These are phyloP conservation scores for Saiga tatarica DNA, from an alignment of 2,113 vertebrate genomes.

Conservation along the genomic window DNA sequence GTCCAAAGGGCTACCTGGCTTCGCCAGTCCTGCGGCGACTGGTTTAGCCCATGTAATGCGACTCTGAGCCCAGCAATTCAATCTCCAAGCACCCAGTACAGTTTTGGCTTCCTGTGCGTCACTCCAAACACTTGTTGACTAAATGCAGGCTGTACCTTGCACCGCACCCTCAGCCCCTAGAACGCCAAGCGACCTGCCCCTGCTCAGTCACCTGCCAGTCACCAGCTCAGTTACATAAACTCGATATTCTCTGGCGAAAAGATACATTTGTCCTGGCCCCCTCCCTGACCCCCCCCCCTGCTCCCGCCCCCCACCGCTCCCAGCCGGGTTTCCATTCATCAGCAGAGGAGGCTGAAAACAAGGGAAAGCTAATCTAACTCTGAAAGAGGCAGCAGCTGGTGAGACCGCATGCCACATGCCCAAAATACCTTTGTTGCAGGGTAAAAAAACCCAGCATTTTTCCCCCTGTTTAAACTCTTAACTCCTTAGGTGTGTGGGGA, in stretches of 20 bases:
- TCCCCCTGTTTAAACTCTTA: background rate
- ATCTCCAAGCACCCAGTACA: background rate
- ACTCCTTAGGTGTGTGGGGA: constrained; percentile 24
- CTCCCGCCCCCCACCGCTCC: background rate
- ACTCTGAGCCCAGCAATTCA: constrained; percentile 8
- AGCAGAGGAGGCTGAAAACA: background rate
- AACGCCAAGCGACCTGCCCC: background rate
- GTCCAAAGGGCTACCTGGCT: background rate
- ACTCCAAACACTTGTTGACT: constrained; percentile 14
- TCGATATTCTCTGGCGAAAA: constrained; percentile 1
- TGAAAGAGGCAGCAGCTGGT: constrained; percentile 49
- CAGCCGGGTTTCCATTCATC: constrained; percentile 32
- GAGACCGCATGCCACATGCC: constrained; percentile 44
- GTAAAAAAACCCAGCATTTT: background rate
- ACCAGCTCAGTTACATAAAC: background rate
- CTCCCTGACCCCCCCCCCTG: background rate
- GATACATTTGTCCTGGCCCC: background rate
- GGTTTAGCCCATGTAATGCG: background rate
- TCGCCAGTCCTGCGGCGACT: background rate
- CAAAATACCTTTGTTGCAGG: constrained; percentile 66
- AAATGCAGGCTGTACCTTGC: background rate
- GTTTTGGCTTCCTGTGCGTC: background rate
- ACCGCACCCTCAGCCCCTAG: background rate
- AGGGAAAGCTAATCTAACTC: background rate
- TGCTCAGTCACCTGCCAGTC: background rate